These are phyloP conservation scores for Allolobophora icterica DNA, from an alignment of 2,888 invertebrate genomes.

Conservation along the genomic window DNA sequence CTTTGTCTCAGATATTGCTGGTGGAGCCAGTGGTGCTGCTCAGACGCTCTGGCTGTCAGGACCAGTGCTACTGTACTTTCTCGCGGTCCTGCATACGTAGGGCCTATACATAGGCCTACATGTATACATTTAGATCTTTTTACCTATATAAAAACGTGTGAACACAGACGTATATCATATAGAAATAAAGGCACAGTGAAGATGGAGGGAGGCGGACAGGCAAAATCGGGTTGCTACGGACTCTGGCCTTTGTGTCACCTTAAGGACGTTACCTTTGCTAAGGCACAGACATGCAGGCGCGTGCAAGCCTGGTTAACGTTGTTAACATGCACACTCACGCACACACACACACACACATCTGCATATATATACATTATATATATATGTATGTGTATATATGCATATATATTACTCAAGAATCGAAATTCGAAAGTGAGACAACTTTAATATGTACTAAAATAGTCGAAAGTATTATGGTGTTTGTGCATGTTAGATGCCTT, in stretches of 20 bases:
- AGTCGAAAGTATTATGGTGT: background rate
- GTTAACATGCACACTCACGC: background rate
- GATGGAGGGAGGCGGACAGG: background rate
- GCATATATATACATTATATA: background rate
- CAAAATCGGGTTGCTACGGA: background rate
- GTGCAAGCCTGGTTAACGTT: constrained; percentile 4
- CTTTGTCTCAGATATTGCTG: background rate
- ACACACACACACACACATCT: background rate
- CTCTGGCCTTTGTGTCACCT: background rate
- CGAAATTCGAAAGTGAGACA: background rate
- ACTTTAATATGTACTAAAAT: background rate
- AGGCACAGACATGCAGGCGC: background rate
- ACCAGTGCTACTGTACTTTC: background rate
- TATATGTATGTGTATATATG: background rate
- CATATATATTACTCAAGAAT: background rate
- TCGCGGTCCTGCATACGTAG: background rate
- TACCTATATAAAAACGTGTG: background rate
- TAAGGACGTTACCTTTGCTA: constrained; percentile 6
- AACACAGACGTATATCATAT: background rate
- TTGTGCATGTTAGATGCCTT: background rate
- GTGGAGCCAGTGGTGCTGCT: too few species aligned
- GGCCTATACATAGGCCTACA: background rate
- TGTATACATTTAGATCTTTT: background rate
- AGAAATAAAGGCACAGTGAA: background rate
- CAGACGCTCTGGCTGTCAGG: background rate